Base-by-base conservation (phyloP, 2,113 vertebrate genomes). In the Anolis carolinensis region DNA sequence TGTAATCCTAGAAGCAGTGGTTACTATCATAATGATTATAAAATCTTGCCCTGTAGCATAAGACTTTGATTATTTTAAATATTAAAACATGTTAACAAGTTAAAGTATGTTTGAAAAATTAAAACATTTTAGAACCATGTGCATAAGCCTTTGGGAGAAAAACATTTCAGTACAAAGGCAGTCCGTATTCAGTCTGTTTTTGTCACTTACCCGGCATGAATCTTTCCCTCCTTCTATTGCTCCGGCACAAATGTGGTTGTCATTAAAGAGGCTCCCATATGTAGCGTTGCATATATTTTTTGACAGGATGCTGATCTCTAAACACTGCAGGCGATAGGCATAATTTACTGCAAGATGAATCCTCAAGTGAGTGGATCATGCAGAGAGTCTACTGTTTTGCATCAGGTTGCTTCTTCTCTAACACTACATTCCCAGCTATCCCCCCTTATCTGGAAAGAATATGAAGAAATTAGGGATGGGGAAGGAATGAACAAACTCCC, bases 281-380 rank as follows among this genome's bases (percentile, higher is more conserved):
- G 10, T 14, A 32, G 73, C 9, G 39, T 9, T 44, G 59, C 83
- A 84, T 13, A 50, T 13, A 8, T 34, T 44, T 34, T 76, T 76
- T 32, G 59, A 4, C 30, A 84, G 5, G 62, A 84, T 44, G 1
- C 2, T 32, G 7, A 39, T 25, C 7, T 84, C 59, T 11, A 25
- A 5, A 16, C 83, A 84, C 11, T 84, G 72, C 73, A 84, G 73
- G 73, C 11, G 36, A 14, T 48, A 27, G 39, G 83, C 32, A 32
- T 76, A 67, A 11, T 67, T 76, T 16, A 67, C 83, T 84, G 83
- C 83, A 84, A 84, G 39, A 76, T 25, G 20, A 84, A 76, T 32
- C 34, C 23, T 77, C 4, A 36, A 44, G 59, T 76, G 59, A 83
- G 70, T 65, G 18, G 3, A 30, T 10, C n/a, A 30, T 36, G 30